These are phyloP conservation scores for Mechanitis messenoides DNA, from an alignment of 2,888 invertebrate genomes.

Conservation along the genomic window DNA sequence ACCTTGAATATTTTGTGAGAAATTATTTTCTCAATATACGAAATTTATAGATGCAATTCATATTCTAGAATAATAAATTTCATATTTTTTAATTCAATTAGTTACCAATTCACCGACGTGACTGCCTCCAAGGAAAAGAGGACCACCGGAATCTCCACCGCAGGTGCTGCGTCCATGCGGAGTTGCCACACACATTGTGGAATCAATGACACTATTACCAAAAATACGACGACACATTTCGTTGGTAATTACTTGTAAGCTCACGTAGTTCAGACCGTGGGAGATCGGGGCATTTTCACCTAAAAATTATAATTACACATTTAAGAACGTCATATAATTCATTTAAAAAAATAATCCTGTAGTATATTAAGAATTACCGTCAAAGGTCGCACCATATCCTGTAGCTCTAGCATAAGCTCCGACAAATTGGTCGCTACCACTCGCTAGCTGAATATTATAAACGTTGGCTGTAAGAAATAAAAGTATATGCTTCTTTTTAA, in stretches of 20 bases:
- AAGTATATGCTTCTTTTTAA: background rate
- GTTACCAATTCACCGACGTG: conserved; percentile 12
- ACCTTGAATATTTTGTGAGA: too few relatives aligned
- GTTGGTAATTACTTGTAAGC: conserved; percentile 46
- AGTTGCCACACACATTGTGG: conserved; percentile 50
- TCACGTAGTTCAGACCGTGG: conserved; percentile 26
- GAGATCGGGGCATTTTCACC: conserved; percentile 16
- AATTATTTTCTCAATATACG: too few relatives aligned
- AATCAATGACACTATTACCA: conserved; percentile 39
- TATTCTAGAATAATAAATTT: background rate
- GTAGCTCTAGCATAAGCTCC: conserved; percentile 34
- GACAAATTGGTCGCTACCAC: conserved; percentile 33
- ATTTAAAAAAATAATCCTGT: background rate
- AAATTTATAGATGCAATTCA: background rate
- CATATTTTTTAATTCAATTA: background rate
- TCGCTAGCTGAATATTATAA: conserved; percentile 34
- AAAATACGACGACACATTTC: conserved; percentile 45
- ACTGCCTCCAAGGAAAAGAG: conserved; percentile 30
- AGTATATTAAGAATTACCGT: conserved; percentile 14
- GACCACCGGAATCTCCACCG: conserved; percentile 48
- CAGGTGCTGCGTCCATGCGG: conserved; percentile 49
- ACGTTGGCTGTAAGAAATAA: conserved; percentile 33
- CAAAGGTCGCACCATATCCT: conserved; percentile 40
- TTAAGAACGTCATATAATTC: background rate
- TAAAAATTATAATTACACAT: conserved; percentile 6